phyloP scores from a whole-genome alignment of 2,888 invertebrate genomes.

The Fissipunctia ypsillon region DNA sequence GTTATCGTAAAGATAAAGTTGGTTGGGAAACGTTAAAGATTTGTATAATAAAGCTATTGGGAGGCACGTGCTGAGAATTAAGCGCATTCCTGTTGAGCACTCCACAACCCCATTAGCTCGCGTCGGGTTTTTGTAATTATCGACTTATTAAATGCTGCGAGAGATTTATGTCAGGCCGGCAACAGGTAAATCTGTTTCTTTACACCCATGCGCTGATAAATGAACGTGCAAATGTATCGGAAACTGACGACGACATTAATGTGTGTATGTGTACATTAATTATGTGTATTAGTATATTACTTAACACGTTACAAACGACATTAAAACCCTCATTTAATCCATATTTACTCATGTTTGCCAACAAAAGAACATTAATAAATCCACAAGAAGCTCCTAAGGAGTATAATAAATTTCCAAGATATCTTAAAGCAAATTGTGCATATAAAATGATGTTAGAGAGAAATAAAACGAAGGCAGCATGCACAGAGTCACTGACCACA shows the following conservation, averaged over 20 bases:
- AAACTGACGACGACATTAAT: slow-evolving; percentile 50
- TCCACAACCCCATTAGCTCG: slow-evolving; percentile 74
- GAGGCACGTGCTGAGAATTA: slow-evolving; percentile 84
- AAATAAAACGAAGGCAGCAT: slow-evolving; percentile 76
- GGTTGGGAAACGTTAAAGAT: slow-evolving; percentile 80
- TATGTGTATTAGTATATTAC: too few relatives aligned
- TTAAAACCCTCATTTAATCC: slow-evolving; percentile 28
- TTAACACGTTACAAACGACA: slow-evolving; percentile 40
- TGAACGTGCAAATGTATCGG: slow-evolving; percentile 70
- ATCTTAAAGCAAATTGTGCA: slow-evolving; percentile 73
- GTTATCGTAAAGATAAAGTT: slow-evolving; percentile 80
- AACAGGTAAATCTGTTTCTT: slow-evolving; percentile 76
- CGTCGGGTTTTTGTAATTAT: slow-evolving; percentile 83
- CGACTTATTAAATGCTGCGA: slow-evolving; percentile 80
- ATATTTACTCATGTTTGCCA: slow-evolving; percentile 50
- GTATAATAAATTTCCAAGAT: slow-evolving; percentile 63
- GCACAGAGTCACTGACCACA: slow-evolving; percentile 88
- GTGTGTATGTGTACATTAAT: too few relatives aligned
- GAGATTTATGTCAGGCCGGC: slow-evolving; percentile 80
- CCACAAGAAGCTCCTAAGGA: slow-evolving; percentile 51
- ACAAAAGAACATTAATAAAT: slow-evolving; percentile 54
- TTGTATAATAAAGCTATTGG: slow-evolving; percentile 84
- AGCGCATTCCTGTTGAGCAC: slow-evolving; percentile 72
- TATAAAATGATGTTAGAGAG: slow-evolving; percentile 74
- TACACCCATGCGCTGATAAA: slow-evolving; percentile 73